phyloP scores from a whole-genome alignment of 2,113 vertebrate genomes.

The Ranitomeya variabilis region DNA sequence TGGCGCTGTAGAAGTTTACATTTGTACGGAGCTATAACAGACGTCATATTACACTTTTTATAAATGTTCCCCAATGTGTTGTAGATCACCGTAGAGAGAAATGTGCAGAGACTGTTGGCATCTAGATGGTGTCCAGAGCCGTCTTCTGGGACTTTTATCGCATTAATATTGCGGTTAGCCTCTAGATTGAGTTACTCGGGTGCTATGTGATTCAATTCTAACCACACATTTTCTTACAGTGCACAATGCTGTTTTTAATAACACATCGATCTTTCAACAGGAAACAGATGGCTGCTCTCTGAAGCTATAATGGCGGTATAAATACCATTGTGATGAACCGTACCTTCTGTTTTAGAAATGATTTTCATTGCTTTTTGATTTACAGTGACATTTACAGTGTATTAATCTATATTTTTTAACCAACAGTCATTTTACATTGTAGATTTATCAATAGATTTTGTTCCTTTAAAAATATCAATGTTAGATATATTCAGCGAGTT shows the following conservation, averaged over 20 bases:
- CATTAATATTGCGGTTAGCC: background rate
- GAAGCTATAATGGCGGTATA: constrained; percentile 13
- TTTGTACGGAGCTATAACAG: background rate
- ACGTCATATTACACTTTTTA: background rate
- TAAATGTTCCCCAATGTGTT: background rate
- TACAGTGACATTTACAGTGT: background rate
- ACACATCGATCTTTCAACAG: constrained; percentile 34
- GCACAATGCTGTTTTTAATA: background rate
- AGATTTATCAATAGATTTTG: background rate
- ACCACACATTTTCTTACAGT: constrained; percentile 34
- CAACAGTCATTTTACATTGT: background rate
- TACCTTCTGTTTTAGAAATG: constrained; percentile 13
- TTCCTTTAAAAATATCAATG: background rate
- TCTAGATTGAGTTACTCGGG: constrained; percentile 11
- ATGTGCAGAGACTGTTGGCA: background rate
- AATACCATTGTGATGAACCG: constrained; percentile 30
- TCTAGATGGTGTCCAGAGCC: background rate
- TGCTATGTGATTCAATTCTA: constrained; percentile 34
- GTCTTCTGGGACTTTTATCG: constrained; percentile 8
- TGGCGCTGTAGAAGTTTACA: no score
- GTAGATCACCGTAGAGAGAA: background rate
- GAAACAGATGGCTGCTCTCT: constrained; percentile 41
- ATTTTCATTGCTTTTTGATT: background rate
- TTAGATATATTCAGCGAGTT: background rate
- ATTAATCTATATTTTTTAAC: background rate